Base-by-base conservation (phyloP, 2,888 invertebrate genomes). In the Nomada lathburiana region DNA sequence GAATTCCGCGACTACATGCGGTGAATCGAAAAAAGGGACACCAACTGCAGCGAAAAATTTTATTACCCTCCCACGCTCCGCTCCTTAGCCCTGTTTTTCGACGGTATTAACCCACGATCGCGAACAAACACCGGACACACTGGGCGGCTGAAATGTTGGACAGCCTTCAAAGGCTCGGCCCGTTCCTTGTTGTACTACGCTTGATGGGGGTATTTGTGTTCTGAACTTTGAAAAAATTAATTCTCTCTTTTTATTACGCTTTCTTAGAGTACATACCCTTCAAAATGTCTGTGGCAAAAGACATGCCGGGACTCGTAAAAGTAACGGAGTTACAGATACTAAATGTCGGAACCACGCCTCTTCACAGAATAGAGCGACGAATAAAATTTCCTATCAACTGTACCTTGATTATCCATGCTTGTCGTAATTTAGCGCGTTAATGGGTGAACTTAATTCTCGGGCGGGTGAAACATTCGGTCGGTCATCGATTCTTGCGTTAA, bases 1-100 rank as follows among this genome's bases (percentile, higher is more conserved):
- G 60, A 69, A 44, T 74, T 53, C 62, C 83, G 70, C 71, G 57
- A 26, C 65, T 75, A 18, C 62, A 67, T 53, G 69, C 63, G 62
- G 18, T 16, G 80, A 68, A 67, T 44, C 59, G 71, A 47, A 60
- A 62, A 74, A 77, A 77, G 53, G 52, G 52, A 18, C 67, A 47
- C 29, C 47, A 67, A 71, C 42, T 36, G 11, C 44, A 47, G 50
- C 20, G 53, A 60, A 69, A 79, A 76, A 83, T 75, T 74, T 72
- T 82, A 82, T 83, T 83, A 76, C 75, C 71, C 78, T 63, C 55
- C 50, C 47, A 69, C 26, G n/a, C 59, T 13, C 50, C 26, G 65
- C 57, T 18, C 23, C 62, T 47, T 50, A 9, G 23, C 44, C 11
- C 11, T 68, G 67, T 78, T 78, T 75, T 72, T 44, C 69, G 18